Evolutionary conservation across 2,797 vertebrate species (phyloP), one percentile per base, ranked within the genome.

Genomic region (Artibeus lituratus): DNA sequence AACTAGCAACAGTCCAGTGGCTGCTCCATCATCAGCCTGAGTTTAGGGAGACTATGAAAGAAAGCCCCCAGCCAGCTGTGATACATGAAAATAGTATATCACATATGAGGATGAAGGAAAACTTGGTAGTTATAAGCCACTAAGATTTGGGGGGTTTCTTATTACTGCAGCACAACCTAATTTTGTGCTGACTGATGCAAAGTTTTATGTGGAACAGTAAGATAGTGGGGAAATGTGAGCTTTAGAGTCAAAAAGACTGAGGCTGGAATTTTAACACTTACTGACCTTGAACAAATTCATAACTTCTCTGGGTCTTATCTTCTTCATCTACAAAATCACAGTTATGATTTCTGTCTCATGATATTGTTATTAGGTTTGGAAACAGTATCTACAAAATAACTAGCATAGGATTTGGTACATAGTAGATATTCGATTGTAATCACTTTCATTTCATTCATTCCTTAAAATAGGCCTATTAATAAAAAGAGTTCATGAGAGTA

Each of bases 171-270:
- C 78, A 91, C 32, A 76, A 76, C 87, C 78, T 80, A 76, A 62
- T 85, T 94, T 90, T 94, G 74, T 91, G 86, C 95, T 94, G 78
- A 90, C 67, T 32, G 37, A 62, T 78, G 49, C 42, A 49, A 55
- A 65, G 70, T 69, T 84, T 93, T 94, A 77, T 74, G 67, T 76
- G 88, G 74, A 32, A 95, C 10, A 16, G 47, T 76, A 76, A 85
- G 21, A 8, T 1, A 21, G 73, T 55, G 84, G 80, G 32, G 39
- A 92, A 80, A 83, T 19, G 21, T 22, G 18, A 92, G 24, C 8
- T 72, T 94, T 83, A 11, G 10, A 59, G 49, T 91, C 11, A 47
- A 85, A 81, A 93, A 70, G 44, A 86, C 77, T 7, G 11, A 37
- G 22, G n/a, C 62, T 96, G 65, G 37, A 39, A 87, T 94, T 81